These are phyloP conservation scores for Pteria penguin DNA, from an alignment of 2,888 invertebrate genomes.

Conservation along the genomic window DNA sequence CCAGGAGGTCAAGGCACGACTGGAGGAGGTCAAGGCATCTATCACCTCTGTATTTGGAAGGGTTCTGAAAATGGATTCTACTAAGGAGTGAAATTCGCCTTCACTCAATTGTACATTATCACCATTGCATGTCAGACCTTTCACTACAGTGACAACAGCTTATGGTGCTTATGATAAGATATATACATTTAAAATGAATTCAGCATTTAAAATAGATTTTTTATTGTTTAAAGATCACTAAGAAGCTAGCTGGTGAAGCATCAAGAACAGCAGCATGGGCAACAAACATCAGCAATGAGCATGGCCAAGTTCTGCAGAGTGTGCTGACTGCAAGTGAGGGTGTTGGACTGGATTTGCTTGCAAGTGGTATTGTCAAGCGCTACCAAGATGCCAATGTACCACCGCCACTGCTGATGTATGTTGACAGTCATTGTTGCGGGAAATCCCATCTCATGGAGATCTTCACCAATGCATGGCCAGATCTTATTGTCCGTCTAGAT, in stretches of 20 bases:
- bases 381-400: conserved; percentile 46
- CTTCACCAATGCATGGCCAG: conserved; percentile 42
- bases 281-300: conserved; percentile 61
- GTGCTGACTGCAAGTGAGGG: conserved; percentile 58
- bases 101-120: too few species aligned
- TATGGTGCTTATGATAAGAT: too few species aligned
- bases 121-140: too few species aligned
- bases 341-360: conserved; percentile 45
- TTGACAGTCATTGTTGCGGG: conserved; percentile 64
- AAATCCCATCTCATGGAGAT: conserved; percentile 6
- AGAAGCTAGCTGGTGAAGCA: conserved; percentile 50
- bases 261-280: conserved; percentile 53
- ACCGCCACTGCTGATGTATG: conserved; percentile 60
- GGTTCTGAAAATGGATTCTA: conserved; percentile 62
- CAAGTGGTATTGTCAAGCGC: conserved; percentile 41
- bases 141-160: not conserved
- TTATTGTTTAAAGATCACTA: conserved; percentile 13
- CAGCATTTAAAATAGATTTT: too few species aligned
- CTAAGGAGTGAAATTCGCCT: conserved; percentile 49
- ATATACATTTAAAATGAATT: too few species aligned
- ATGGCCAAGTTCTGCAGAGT: conserved; percentile 55
- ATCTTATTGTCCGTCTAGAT: conserved; percentile 43
- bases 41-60: conserved; percentile 56
- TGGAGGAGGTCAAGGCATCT: conserved; percentile 53
- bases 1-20: conserved; percentile 46